Conservation (phyloP, 2,888 invertebrate genomes). For the Pardosa pseudoannulata region DNA sequence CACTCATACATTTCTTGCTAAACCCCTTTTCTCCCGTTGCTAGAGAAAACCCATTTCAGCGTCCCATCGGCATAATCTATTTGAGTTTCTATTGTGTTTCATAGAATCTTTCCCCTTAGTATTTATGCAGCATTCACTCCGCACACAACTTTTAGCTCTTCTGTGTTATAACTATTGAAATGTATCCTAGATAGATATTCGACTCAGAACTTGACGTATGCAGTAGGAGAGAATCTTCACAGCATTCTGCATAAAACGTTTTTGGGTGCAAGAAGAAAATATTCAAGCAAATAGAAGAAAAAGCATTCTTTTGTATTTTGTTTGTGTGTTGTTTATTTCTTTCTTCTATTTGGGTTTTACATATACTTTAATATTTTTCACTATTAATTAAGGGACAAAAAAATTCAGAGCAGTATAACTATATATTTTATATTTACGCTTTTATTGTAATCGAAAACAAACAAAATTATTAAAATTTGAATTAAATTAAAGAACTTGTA, state of each 20-base stretch:
- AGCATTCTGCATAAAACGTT: not conserved
- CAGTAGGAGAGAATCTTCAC: not conserved
- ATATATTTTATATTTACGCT: no score
- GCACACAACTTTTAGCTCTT: slow-evolving; percentile 7
- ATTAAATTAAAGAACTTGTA: no score
- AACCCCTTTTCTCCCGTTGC: not conserved
- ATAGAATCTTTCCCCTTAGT: not conserved
- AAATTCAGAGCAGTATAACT: no score
- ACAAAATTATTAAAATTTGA: no score
- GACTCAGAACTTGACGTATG: not conserved
- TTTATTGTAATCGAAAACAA: no score
- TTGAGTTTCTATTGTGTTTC: not conserved
- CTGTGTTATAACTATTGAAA: not conserved
- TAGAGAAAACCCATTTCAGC: not conserved
- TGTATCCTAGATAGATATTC: not conserved
- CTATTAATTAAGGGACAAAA: no score
- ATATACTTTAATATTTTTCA: no score
- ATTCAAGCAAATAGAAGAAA: not conserved
- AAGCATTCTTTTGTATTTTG: not conserved
- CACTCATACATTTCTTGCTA: not conserved
- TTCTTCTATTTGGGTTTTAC: no score
- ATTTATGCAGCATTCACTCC: slow-evolving; percentile 5
- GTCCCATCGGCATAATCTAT: not conserved
- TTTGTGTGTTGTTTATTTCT: not conserved
- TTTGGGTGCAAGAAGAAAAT: not conserved